Conservation (phyloP, 2,113 vertebrate species). For the human region GRCh38 chrX:79157001-79157500, state of each 20-base stretch:
- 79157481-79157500: not conserved
- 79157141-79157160: not conserved
- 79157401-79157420: not conserved
- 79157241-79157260: not conserved
- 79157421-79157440: not conserved
- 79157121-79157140: not conserved
- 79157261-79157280: not conserved
- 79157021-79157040: not conserved
- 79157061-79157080: not conserved
- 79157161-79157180: not conserved
- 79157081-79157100: not conserved
- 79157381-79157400: not conserved
- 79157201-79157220: not conserved
- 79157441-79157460: not conserved
- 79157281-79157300: not conserved
- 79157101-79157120: not conserved
- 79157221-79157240: not conserved
- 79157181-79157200: not conserved
- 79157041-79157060: not conserved
- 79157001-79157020: not conserved
- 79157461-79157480: conserved; percentile 1
- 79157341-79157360: not conserved
- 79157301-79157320: not conserved
- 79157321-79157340: not conserved
- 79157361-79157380: not conserved